Conservation (phyloP, 1,140 invertebrate species). For the Calycopis cecrops region DNA sequence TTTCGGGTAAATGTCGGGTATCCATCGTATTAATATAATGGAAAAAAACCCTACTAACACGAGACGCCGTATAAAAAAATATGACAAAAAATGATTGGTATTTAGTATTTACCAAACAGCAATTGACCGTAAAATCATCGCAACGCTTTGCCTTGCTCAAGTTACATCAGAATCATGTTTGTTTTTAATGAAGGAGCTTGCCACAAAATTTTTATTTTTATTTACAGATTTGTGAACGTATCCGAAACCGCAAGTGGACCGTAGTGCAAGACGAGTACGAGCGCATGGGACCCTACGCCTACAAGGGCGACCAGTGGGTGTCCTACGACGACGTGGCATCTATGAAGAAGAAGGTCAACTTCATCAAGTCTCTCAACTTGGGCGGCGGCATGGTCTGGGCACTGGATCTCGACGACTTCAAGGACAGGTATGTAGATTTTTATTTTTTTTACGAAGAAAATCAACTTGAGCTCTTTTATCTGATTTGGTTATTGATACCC, state of each 20-base stretch:
- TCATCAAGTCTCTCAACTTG: slow-evolving; percentile 83
- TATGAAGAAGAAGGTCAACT: slow-evolving; percentile 86
- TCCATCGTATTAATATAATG: too few relatives aligned
- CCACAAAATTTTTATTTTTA: slow-evolving; percentile 1
- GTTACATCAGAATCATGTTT: too few relatives aligned
- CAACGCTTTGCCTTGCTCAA: too few relatives aligned
- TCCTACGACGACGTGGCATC: slow-evolving; percentile 90
- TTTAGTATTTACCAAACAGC: too few relatives aligned
- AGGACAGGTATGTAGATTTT: slow-evolving; percentile 72
- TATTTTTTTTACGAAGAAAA: background rate
- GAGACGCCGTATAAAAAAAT: too few relatives aligned
- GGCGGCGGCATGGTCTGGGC: slow-evolving; percentile 95
- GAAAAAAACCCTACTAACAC: too few relatives aligned
- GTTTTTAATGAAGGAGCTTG: too few relatives aligned
- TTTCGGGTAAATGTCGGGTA: too few relatives aligned
- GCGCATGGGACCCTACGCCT: slow-evolving; percentile 91
- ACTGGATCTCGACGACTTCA: slow-evolving; percentile 90
- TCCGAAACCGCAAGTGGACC: slow-evolving; percentile 86
- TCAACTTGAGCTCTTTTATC: too few relatives aligned
- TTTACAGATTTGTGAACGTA: slow-evolving; percentile 84
- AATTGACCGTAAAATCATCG: too few relatives aligned
- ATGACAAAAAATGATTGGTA: too few relatives aligned
- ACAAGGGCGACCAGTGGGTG: slow-evolving; percentile 91
- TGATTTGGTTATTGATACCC: background rate
- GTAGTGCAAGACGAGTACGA: slow-evolving; percentile 84